Base-by-base conservation (phyloP, 2,113 vertebrate genomes). In the Syngnathus typhle region DNA sequence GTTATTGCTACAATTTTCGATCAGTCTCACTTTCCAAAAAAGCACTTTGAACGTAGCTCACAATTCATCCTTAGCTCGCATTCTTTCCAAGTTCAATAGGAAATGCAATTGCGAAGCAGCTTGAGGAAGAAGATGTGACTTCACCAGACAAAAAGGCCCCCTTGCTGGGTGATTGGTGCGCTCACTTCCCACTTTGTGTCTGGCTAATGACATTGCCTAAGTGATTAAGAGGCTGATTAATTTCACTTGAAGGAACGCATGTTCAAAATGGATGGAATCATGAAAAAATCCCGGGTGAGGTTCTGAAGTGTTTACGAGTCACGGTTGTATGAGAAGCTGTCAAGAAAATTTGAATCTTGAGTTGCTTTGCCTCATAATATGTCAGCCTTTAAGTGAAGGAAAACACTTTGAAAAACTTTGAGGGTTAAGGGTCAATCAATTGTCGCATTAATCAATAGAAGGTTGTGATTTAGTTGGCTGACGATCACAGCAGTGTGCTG, bases 181-280 rank as follows among this genome's bases (percentile, higher is more conserved):
- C 95, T 94, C 91, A 95, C 94, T 94, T 93, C 93, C 92, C 92
- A 93, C 94, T 90, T 92, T 93, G 93, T 89, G 91, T 93, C 93
- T 89, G 91, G 91, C 91, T 92, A 95, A 95, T 95, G 93, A 93
- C 93, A 91, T 91, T 92, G 91, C 82, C 79, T 88, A 86, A 93
- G 92, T 93, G 94, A 95, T 96, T 94, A 92, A 96, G 90, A 93
- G 92, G 93, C 93, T 94, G 94, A 98, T 96, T 95, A 94, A 95
- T 95, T 95, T 93, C 89, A 91, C 91, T 94, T 92, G 93, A 95
- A 94, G 93, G 90, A 89, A 88, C 88, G 80, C 88, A 89, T 93
- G 92, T 92, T 94, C 91, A 93, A 93, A 86, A 93, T 87, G 88
- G 87, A 91, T 89, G 89, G 82, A 85, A 82, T 88, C 44, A 72